Conservation (phyloP, 2,113 vertebrate species). For the Elaphurus davidianus region DNA sequence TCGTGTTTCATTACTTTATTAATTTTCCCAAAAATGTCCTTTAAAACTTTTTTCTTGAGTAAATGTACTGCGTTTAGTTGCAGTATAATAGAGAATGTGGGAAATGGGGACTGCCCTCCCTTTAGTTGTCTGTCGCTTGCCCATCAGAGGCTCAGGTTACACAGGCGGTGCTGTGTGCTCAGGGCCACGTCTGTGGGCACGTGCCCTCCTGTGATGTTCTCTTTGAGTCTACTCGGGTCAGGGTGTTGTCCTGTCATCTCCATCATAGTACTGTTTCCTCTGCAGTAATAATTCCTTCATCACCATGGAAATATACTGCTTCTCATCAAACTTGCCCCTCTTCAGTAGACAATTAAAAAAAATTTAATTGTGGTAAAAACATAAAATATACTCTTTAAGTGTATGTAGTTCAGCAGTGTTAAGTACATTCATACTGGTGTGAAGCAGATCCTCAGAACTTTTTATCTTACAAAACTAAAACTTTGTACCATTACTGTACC, state of each 20-base stretch:
- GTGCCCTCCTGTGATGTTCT: background rate
- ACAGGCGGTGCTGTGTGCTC: background rate
- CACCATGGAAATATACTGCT: background rate
- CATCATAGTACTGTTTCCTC: background rate
- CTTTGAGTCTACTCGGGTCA: background rate
- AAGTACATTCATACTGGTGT: background rate
- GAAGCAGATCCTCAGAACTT: background rate
- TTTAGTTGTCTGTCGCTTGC: background rate
- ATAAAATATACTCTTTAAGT: background rate
- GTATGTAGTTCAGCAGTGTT: background rate
- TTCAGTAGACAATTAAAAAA: background rate
- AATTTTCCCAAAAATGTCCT: background rate
- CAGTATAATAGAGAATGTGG: background rate
- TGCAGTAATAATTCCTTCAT: background rate
- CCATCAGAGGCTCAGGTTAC: background rate
- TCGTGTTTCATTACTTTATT: background rate
- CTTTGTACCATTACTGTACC: background rate
- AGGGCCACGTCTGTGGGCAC: background rate
- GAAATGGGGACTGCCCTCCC: background rate
- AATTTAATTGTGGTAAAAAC: background rate
- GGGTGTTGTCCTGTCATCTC: background rate
- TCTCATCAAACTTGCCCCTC: background rate
- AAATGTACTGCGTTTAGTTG: conserved; percentile 4
- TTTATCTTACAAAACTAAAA: background rate
- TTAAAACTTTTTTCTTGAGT: background rate